Evolutionary conservation across 2,888 invertebrate species (phyloP), one percentile per base, ranked within the genome.

Genomic region (Parnassius smintheus): DNA sequence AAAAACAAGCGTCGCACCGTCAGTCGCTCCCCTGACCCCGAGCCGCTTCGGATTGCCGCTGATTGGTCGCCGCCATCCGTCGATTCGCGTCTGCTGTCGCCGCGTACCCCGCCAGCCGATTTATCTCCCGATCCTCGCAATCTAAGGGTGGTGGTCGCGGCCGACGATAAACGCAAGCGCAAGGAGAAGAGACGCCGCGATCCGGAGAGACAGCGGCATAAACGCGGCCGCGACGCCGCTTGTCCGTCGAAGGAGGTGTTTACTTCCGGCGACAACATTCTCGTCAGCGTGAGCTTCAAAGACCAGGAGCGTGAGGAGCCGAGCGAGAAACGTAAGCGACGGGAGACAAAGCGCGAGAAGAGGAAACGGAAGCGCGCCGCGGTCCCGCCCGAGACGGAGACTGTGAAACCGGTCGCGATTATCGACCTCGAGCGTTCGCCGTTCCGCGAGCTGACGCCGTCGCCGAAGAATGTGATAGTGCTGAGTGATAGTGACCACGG

Each of bases 251-350:
- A 98, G 82, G 97, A 97, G 86, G 97, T 98, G 2, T 98, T 97
- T 81, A 97, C 98, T 0, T 97, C 97, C 11, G 98, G 98, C 2
- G 97, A 98, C 85, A 98, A 97, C 81, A 98, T 98, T 75, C 93
- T 98, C 68, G 97, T 98, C 11, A 97, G 97, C 86, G 97, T 98
- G 18, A 97, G 97, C 83, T 98, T 98, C 85, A 95, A 96, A 80
- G 96, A 96, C 72, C 94, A 93, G 70, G 92, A 81, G 71, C 76
- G 83, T 64, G 73, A 72, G 61, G 83, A 85, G 67, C 81, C 82
- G 66, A 79, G 80, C 45, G 76, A 84, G 63, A 78, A 81, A 62
- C 75, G 82, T 12, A 75, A 75, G 12, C 81, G 82, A 25, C 72
- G 74, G 8, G 74, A 74, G 51, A 62, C 65, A n/a, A 69, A 72